phyloP scores from a whole-genome alignment of 2,797 vertebrate genomes.

The Petrocephalus sullivani region DNA sequence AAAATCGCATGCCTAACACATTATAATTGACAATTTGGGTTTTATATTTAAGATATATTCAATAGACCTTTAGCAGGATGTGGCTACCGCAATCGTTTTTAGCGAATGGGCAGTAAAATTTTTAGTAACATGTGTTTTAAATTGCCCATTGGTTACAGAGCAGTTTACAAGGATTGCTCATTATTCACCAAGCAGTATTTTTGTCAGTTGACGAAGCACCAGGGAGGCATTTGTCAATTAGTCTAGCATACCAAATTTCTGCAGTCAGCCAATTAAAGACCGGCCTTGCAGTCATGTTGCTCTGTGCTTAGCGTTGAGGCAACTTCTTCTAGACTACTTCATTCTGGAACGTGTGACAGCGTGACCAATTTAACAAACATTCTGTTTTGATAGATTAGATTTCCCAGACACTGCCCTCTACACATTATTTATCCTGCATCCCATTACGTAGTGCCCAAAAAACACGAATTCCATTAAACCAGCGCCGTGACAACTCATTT shows the following conservation, averaged over 20 bases:
- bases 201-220: slow-evolving; percentile 67
- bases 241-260: slow-evolving; percentile 63
- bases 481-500: background rate
- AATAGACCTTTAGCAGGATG: slow-evolving; percentile 22
- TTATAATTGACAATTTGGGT: background rate
- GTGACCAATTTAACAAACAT: slow-evolving; percentile 8
- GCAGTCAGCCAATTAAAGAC: slow-evolving; percentile 56
- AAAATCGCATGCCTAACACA: background rate
- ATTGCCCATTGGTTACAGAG: slow-evolving; percentile 74
- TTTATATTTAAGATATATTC: slow-evolving; percentile 20
- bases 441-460: background rate
- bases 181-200: slow-evolving; percentile 64
- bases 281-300: slow-evolving; percentile 40
- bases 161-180: slow-evolving; percentile 66
- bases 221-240: slow-evolving; percentile 65
- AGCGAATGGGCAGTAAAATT: slow-evolving; percentile 59
- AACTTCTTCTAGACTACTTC: background rate
- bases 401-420: background rate
- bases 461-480: background rate
- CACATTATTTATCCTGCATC: background rate
- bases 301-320: background rate
- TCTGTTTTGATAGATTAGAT: background rate
- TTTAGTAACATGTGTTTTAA: slow-evolving; percentile 72
- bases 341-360: background rate
- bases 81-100: slow-evolving; percentile 37